Percentiles rank a stretch among this genome's conserved stretches.
Evolutionary conservation across 2,888 invertebrate genomes (phyloP).

Genomic region (Oligia strigilis): DNA sequence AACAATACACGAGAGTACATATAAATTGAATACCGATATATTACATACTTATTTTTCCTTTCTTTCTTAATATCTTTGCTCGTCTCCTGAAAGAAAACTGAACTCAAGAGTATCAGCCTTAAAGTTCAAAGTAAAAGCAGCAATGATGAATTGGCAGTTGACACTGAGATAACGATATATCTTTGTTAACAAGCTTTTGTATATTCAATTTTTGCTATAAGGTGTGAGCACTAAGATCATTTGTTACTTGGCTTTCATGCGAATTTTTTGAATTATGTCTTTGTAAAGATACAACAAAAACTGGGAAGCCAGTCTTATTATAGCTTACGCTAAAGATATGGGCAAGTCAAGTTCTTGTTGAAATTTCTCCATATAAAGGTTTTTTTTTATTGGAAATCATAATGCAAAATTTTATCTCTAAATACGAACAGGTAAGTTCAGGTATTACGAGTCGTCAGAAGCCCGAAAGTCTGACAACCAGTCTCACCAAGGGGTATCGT

Average conservation of each 20-base stretch:
- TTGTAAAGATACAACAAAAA: neutral
- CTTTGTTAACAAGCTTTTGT: slow-evolving; percentile 64
- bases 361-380: neutral
- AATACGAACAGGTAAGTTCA: too few relatives aligned
- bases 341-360: neutral
- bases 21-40: slow-evolving; percentile 60
- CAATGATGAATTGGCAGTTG: slow-evolving; percentile 25
- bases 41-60: slow-evolving; percentile 20
- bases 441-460: too few relatives aligned
- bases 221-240: slow-evolving; percentile 48
- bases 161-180: slow-evolving; percentile 56
- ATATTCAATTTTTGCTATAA: slow-evolving; percentile 59
- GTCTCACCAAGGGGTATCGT: too few relatives aligned
- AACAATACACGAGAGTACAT: slow-evolving; percentile 20
- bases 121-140: slow-evolving; percentile 33
- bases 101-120: accelerated
- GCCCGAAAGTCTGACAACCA: too few relatives aligned
- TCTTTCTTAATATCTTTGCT: slow-evolving; percentile 10
- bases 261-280: slow-evolving; percentile 19
- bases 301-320: neutral
- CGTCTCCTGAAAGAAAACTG: slow-evolving; percentile 18
- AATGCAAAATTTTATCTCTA: neutral
- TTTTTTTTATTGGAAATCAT: neutral
- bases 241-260: slow-evolving; percentile 35
- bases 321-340: neutral